Evolutionary conservation across 2,888 invertebrate genomes (phyloP).

Genomic region (Eutolmus rufibarbis): DNA sequence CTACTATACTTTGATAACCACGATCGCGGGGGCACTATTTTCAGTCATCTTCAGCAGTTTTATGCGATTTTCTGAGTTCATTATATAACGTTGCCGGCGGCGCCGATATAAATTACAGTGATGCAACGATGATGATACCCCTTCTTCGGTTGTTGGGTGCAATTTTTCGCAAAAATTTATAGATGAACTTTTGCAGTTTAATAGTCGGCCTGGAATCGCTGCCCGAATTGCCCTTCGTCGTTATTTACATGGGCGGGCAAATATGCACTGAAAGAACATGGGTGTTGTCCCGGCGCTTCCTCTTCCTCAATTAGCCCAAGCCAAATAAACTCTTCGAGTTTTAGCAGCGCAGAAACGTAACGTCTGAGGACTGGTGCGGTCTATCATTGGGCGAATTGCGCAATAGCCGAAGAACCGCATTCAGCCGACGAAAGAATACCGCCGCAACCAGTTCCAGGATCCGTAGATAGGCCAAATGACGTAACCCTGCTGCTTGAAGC

Average conservation of each 20-base stretch:
- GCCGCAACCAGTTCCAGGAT: background rate
- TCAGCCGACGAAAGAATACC: background rate
- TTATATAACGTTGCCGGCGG: background rate
- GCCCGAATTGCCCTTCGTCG: background rate
- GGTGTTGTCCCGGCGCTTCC: background rate
- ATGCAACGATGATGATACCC: constrained; percentile 2
- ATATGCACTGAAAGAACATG: background rate
- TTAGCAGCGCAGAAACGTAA: background rate
- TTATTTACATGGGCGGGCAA: background rate
- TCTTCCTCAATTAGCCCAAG: background rate
- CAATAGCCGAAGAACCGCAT: background rate
- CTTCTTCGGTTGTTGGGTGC: background rate
- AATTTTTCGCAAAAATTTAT: constrained; percentile 11
- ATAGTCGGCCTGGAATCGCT: background rate
- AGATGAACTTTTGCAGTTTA: background rate
- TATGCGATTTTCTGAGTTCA: background rate
- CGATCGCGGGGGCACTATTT: background rate
- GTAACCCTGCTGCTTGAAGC: background rate
- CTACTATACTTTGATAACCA: background rate
- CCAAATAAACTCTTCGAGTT: background rate
- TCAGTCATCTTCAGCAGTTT: background rate
- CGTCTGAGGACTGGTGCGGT: background rate
- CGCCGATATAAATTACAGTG: constrained; percentile 10
- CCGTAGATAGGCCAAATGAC: background rate
- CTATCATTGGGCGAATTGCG: background rate